A percentile compares a stretch with the other conserved stretches of the same genome.
These are phyloP conservation scores for Galaxea fascicularis DNA, from an alignment of 92 coral and sea anemone species.

Conservation along the genomic window DNA sequence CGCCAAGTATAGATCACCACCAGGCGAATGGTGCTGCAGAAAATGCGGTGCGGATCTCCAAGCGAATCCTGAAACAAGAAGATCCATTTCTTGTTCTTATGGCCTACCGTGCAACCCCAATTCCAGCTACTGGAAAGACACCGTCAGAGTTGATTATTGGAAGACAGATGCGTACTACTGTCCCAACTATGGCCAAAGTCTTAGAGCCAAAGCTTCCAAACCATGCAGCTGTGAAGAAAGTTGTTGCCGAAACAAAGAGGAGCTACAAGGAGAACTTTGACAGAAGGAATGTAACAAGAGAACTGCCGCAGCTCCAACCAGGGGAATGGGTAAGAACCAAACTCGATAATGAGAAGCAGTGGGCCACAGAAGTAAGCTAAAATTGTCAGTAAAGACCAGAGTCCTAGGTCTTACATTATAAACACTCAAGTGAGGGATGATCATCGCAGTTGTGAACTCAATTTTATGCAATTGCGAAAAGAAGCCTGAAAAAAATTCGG, in stretches of 20 bases:
- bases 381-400: conserved; percentile 9
- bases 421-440: too few relatives aligned
- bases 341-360: too few relatives aligned
- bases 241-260: conserved; percentile 23
- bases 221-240: conserved; percentile 18
- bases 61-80: too few relatives aligned
- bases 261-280: conserved; percentile 23
- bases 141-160: conserved; percentile 39
- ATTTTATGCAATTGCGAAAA: too few relatives aligned
- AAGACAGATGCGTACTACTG: conserved; percentile 27
- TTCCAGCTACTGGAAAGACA: too few relatives aligned
- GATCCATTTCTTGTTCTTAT: too few relatives aligned
- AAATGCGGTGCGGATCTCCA: too few relatives aligned
- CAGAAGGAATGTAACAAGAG: not conserved
- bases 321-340: too few relatives aligned
- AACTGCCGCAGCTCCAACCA: not conserved
- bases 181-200: conserved; percentile 1
- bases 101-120: too few relatives aligned
- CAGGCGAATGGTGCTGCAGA: conserved; percentile 53
- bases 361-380: conserved; percentile 36
- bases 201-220: conserved; percentile 14
- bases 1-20: conserved; percentile 28
- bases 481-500: too few relatives aligned
- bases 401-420: conserved; percentile 34
- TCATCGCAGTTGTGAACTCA: too few relatives aligned